Evolutionary conservation across 2,113 vertebrate genomes (phyloP).

Genomic region (Jaculus jaculus): DNA sequence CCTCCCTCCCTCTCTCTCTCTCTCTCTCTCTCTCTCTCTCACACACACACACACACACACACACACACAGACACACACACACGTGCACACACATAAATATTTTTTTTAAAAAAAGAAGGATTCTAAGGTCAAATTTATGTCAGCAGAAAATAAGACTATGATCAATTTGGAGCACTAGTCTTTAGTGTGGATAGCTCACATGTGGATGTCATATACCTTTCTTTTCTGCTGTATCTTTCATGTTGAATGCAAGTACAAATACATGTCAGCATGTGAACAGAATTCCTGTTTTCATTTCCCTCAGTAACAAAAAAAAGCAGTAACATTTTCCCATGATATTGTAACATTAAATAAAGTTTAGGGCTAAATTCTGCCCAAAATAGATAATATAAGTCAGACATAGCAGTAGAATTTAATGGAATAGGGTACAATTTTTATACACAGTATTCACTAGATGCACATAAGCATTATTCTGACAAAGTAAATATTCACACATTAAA

Average conservation of each 20-base stretch:
- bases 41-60: too few relatives aligned
- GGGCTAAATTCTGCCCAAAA: background rate
- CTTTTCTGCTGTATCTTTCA: background rate
- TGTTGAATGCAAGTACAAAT: conserved; percentile 48
- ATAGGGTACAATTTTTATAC: background rate
- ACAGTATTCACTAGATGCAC: background rate
- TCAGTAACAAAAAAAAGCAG: background rate
- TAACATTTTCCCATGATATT: background rate
- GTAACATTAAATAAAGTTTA: background rate
- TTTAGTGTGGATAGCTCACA: conserved; percentile 15
- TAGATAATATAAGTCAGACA: conserved; percentile 31
- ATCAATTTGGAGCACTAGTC: background rate
- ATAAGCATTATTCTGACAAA: background rate
- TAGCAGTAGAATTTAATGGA: background rate
- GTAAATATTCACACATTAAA: conserved; percentile 13
- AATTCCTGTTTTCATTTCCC: background rate
- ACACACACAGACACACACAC: too few relatives aligned
- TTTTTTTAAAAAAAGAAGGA: background rate
- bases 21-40: too few relatives aligned
- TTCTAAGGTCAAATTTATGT: background rate
- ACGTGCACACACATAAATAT: too few relatives aligned
- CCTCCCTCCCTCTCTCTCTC: too few relatives aligned
- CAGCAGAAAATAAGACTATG: background rate
- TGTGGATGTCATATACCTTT: background rate
- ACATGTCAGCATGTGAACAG: conserved; percentile 22